Percentiles rank a stretch among this genome's conserved stretches.
These are phyloP conservation scores for Furcula furcula DNA, from an alignment of 2,888 invertebrate genomes.

Conservation along the genomic window DNA sequence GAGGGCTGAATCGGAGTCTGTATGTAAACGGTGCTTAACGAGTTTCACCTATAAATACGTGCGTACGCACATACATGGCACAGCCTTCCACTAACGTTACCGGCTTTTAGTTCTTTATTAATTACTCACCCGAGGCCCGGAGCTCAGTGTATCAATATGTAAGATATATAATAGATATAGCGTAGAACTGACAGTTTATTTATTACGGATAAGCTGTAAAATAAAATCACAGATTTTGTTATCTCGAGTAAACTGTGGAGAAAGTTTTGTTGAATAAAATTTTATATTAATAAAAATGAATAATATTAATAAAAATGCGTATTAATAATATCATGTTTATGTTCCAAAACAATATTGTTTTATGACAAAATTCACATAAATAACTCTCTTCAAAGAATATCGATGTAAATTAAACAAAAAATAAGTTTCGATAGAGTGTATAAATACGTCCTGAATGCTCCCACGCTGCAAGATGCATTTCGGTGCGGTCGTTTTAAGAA, in stretches of 20 bases:
- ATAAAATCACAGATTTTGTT: slow-evolving; percentile 44
- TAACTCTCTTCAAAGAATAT: background rate
- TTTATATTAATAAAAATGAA: too few relatives aligned
- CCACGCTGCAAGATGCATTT: slow-evolving; percentile 43
- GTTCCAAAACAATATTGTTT: too few relatives aligned
- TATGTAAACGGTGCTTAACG: too few relatives aligned
- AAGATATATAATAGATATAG: slow-evolving; percentile 21
- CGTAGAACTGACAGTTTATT: slow-evolving; percentile 38
- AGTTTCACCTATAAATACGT: too few relatives aligned
- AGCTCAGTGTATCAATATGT: slow-evolving; percentile 35
- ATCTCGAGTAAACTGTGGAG: slow-evolving; percentile 36
- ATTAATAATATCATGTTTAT: too few relatives aligned
- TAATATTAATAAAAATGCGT: too few relatives aligned
- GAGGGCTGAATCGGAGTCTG: too few relatives aligned
- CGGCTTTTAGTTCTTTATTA: slow-evolving; percentile 6
- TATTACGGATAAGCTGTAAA: slow-evolving; percentile 36
- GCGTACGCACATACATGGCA: slow-evolving; percentile 1
- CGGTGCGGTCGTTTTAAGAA: slow-evolving; percentile 39
- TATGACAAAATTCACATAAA: background rate
- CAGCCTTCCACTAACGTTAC: slow-evolving; percentile 8
- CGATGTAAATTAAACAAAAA: background rate
- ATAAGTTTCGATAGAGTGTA: slow-evolving; percentile 23
- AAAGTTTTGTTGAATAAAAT: too few relatives aligned
- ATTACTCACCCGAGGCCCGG: slow-evolving; percentile 19
- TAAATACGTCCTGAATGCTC: slow-evolving; percentile 36